These are phyloP conservation scores for Adineta ricciae DNA, from an alignment of 2,888 invertebrate genomes.

Conservation along the genomic window DNA sequence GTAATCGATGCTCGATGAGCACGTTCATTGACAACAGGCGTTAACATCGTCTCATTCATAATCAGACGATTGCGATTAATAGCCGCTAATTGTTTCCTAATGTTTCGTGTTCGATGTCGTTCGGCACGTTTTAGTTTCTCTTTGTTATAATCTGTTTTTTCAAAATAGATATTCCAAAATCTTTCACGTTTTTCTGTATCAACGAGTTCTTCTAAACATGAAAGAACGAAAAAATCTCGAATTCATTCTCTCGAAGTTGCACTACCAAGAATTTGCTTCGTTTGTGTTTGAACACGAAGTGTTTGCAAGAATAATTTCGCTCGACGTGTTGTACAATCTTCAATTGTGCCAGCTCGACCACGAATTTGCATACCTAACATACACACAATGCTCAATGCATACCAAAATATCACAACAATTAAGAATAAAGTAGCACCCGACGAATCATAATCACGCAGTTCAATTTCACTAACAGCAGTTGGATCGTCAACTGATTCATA, in stretches of 20 bases:
- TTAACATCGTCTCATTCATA: background rate
- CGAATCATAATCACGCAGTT: background rate
- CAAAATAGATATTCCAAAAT: background rate
- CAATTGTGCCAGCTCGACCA: background rate
- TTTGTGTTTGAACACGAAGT: conserved; percentile 5
- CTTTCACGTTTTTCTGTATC: background rate
- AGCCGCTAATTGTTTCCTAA: background rate
- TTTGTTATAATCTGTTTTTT: background rate
- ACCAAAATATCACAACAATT: background rate
- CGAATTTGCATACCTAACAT: background rate
- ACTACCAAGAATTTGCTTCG: background rate
- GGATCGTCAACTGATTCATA: background rate
- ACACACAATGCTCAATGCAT: background rate
- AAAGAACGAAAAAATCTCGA: background rate
- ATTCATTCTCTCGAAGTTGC: background rate
- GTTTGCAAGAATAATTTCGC: background rate
- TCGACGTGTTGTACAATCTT: background rate
- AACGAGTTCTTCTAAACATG: background rate
- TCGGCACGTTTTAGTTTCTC: background rate
- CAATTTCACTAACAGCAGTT: background rate
- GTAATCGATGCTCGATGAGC: background rate
- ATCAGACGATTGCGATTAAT: background rate
- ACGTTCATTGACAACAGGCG: background rate
- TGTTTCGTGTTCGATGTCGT: background rate
- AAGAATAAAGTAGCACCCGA: background rate